phyloP scores from a whole-genome alignment of 2,888 invertebrate genomes.

The Drosophila recens region DNA sequence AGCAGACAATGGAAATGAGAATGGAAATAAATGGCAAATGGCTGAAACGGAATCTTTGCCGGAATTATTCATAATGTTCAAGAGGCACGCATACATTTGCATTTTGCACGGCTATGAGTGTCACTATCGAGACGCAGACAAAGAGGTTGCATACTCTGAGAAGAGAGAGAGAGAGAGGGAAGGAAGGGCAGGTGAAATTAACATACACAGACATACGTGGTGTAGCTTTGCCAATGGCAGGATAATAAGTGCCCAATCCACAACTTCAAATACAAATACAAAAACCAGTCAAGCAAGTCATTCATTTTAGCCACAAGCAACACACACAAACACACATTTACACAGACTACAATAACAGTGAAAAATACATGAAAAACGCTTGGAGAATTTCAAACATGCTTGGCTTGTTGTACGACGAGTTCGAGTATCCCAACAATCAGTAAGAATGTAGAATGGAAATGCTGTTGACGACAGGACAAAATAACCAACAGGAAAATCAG shows the following conservation, averaged over 20 bases:
- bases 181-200: constrained; percentile 24
- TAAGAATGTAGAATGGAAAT: constrained; percentile 62
- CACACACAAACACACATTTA: constrained; percentile 25
- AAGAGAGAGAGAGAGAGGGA: not conserved
- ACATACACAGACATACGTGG: constrained; percentile 26
- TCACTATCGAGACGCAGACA: constrained; percentile 68
- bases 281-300: constrained; percentile 63
- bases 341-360: constrained; percentile 59
- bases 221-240: constrained; percentile 16
- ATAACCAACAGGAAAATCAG: constrained; percentile 60
- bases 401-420: constrained; percentile 29
- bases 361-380: constrained; percentile 72
- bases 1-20: constrained; percentile 42
- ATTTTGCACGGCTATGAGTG: constrained; percentile 73
- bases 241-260: constrained; percentile 35
- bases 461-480: constrained; percentile 57
- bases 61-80: constrained; percentile 81
- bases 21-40: constrained; percentile 68
- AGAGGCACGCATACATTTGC: constrained; percentile 80
- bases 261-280: constrained; percentile 39
- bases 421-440: constrained; percentile 55
- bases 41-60: constrained; percentile 71
- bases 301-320: constrained; percentile 62
- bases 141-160: not conserved
- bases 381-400: constrained; percentile 71